phyloP scores from a whole-genome alignment of 2,888 invertebrate species.

The Craniophora ligustri region DNA sequence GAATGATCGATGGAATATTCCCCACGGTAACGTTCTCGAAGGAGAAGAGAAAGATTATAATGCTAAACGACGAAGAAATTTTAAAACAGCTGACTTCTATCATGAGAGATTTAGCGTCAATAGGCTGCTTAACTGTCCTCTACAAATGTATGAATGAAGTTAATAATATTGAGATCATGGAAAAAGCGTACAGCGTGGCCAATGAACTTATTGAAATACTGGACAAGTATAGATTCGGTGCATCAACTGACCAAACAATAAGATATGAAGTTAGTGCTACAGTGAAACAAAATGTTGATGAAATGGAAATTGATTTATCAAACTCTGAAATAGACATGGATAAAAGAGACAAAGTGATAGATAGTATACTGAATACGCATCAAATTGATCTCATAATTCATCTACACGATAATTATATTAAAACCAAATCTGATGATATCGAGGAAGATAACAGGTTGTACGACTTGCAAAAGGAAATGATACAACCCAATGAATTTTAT shows the following conservation, averaged over 20 bases:
- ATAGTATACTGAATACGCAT: constrained; percentile 86
- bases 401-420: constrained; percentile 78
- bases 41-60: constrained; percentile 91
- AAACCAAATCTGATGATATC: constrained; percentile 26
- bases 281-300: constrained; percentile 15
- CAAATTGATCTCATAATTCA: constrained; percentile 87
- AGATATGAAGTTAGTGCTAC: constrained; percentile 13
- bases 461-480: constrained; percentile 26
- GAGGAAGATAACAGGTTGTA: constrained; percentile 27
- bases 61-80: constrained; percentile 89
- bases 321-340: constrained; percentile 1
- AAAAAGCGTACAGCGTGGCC: constrained; percentile 85
- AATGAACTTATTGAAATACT: constrained; percentile 82
- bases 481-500: constrained; percentile 62
- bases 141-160: constrained; percentile 89
- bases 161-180: constrained; percentile 90
- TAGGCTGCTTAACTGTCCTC: constrained; percentile 91
- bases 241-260: constrained; percentile 22
- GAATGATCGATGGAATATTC: constrained; percentile 92
- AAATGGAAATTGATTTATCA: constrained; percentile 33
- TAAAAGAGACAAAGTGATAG: constrained; percentile 75
- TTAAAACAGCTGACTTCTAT: constrained; percentile 88
- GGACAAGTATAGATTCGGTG: constrained; percentile 78
- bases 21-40: constrained; percentile 92
- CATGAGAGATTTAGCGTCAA: constrained; percentile 89